Conservation (phyloP, 2,113 vertebrate genomes). For the Rhinopomastus cyanomelas region DNA sequence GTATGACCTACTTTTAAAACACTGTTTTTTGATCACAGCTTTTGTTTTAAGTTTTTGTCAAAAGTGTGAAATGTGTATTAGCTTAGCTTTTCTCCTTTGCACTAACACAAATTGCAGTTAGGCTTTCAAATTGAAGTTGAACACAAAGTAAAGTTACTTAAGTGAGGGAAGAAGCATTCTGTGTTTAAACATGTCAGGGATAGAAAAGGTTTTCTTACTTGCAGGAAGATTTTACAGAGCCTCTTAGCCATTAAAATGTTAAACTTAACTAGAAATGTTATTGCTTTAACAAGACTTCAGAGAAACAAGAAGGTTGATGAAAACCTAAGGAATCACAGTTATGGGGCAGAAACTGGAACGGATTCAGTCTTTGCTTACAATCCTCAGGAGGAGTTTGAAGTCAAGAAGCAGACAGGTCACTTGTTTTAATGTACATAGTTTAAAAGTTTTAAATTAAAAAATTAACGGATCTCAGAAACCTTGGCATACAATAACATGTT, state of each 20-base stretch:
- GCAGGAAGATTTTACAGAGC: neutral
- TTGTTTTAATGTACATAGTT: neutral
- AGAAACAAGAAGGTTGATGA: neutral
- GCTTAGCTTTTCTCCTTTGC: neutral
- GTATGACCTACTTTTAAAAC: neutral
- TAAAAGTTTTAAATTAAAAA: slow-evolving; percentile 14
- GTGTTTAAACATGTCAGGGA: neutral
- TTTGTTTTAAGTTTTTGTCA: neutral
- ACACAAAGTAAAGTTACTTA: neutral
- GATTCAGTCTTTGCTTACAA: neutral
- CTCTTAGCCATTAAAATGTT: neutral
- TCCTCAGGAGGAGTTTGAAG: neutral
- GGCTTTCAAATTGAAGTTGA: neutral
- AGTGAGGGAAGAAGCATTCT: neutral
- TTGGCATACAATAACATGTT: neutral
- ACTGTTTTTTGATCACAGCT: too few species aligned
- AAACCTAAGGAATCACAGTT: slow-evolving; percentile 4
- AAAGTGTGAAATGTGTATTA: neutral
- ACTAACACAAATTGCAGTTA: neutral
- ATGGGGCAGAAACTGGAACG: neutral
- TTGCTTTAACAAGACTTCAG: neutral
- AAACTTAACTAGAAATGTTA: neutral
- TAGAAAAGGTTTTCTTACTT: neutral
- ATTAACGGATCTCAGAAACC: neutral
- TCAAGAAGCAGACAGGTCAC: neutral